Percentiles rank a stretch among this genome's conserved stretches.
Conservation (phyloP, 2,113 vertebrate genomes). For the Jacana jacana region DNA sequence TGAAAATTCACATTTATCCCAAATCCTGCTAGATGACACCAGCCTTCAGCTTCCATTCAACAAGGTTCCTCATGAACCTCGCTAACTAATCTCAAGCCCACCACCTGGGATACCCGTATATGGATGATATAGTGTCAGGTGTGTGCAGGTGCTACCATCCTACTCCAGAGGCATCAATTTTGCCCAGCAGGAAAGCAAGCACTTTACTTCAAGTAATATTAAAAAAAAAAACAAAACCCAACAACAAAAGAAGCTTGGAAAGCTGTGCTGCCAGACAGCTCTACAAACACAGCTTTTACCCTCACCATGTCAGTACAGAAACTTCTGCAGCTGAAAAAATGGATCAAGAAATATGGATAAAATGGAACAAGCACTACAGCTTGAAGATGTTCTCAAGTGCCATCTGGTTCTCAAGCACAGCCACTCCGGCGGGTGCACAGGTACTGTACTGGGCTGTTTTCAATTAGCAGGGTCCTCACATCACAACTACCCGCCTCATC, state of each 20-base stretch:
- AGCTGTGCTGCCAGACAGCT: background rate
- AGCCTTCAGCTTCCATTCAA: background rate
- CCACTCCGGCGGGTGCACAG: background rate
- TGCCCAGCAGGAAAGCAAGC: background rate
- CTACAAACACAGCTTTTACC: background rate
- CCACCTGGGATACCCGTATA: background rate
- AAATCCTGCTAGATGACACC: background rate
- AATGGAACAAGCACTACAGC: background rate
- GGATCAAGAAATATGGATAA: background rate
- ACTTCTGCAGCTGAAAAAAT: background rate
- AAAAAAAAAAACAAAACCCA: background rate
- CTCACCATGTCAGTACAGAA: background rate
- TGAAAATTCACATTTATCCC: background rate
- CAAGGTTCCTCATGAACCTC: background rate
- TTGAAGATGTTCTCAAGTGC: background rate
- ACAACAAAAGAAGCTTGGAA: background rate
- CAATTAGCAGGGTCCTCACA: background rate
- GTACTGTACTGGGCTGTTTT: background rate
- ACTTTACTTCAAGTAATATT: background rate
- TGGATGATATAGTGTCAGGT: background rate
- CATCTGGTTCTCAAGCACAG: background rate
- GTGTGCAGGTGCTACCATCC: background rate
- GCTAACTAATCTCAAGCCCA: background rate
- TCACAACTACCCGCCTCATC: background rate
- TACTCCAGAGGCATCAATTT: background rate